Evolutionary conservation across 2,888 invertebrate species (phyloP).

Genomic region (Erebia epiphron): DNA sequence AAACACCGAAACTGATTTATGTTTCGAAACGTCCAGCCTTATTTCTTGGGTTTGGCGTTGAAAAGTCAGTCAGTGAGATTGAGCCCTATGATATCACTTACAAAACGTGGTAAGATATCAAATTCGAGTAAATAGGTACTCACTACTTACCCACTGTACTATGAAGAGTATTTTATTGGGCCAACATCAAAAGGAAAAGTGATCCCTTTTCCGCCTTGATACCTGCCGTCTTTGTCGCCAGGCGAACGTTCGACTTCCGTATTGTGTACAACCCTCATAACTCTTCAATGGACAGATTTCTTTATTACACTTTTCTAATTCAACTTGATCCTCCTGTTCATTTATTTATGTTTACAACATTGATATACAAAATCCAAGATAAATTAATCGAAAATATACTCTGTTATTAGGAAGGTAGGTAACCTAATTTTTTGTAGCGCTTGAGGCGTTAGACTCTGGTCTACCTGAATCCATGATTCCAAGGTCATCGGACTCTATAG

Average conservation of each 20-base stretch:
- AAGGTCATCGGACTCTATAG: too few species aligned
- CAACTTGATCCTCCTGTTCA: constrained; percentile 73
- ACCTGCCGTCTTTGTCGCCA: constrained; percentile 69
- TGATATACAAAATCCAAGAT: constrained; percentile 3
- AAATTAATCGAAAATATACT: too few species aligned
- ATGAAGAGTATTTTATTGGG: constrained; percentile 51
- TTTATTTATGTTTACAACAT: constrained; percentile 61
- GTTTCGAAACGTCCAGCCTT: too few species aligned
- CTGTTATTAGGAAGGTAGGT: too few species aligned
- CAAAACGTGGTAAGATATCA: neutral
- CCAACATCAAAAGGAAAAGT: constrained; percentile 75
- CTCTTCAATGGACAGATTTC: constrained; percentile 73
- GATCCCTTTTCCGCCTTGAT: constrained; percentile 74
- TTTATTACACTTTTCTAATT: constrained; percentile 78
- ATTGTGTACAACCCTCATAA: constrained; percentile 70
- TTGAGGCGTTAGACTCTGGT: too few species aligned
- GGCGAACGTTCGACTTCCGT: constrained; percentile 60
- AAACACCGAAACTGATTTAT: too few species aligned
- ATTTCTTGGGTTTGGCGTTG: too few species aligned
- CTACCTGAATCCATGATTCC: too few species aligned
- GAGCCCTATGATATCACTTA: too few species aligned
- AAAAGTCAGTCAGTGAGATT: too few species aligned
- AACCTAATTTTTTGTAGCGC: too few species aligned
- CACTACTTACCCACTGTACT: neutral
- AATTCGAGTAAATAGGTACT: constrained; percentile 13